Evolutionary conservation across 37 sponge, comb jelly and placozoan species (phyloP).

Genomic region (Spongia lamella): DNA sequence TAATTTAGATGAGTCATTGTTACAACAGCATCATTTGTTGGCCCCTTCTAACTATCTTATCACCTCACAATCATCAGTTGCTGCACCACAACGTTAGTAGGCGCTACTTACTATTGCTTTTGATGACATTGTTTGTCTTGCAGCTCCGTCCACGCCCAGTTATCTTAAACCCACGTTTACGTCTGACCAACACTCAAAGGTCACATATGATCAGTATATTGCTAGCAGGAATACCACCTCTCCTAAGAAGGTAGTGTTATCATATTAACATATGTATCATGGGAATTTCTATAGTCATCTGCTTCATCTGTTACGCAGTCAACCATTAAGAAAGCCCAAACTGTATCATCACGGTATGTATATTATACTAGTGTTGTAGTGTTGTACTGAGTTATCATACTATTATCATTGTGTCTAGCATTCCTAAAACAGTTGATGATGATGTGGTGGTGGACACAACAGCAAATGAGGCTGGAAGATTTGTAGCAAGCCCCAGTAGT

Average conservation of each 20-base stretch:
- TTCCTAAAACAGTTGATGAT: too few relatives aligned
- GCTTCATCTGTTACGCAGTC: too few relatives aligned
- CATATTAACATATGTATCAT: neutral
- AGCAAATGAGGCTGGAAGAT: neutral
- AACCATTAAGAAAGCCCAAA: too few relatives aligned
- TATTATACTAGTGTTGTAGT: too few relatives aligned
- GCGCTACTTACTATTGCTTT: neutral
- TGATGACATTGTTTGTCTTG: neutral
- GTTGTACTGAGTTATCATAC: too few relatives aligned
- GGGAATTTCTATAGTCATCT: too few relatives aligned
- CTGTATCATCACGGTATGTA: too few relatives aligned
- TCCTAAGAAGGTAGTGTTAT: neutral
- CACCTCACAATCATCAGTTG: neutral
- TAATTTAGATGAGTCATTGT: constrained; percentile 43
- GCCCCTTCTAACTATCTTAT: constrained; percentile 49
- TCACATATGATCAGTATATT: neutral
- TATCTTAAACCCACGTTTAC: constrained; percentile 43
- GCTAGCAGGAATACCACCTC: neutral
- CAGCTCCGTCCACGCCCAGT: constrained; percentile 13
- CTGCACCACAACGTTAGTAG: constrained; percentile 41
- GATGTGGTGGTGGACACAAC: too few relatives aligned
- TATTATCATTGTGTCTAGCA: too few relatives aligned
- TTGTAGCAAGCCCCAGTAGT: constrained; percentile 63
- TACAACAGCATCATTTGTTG: constrained; percentile 41
- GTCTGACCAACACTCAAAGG: constrained; percentile 28